phyloP scores from a whole-genome alignment of 1,140 invertebrate genomes.

The Tetraneura akinire region DNA sequence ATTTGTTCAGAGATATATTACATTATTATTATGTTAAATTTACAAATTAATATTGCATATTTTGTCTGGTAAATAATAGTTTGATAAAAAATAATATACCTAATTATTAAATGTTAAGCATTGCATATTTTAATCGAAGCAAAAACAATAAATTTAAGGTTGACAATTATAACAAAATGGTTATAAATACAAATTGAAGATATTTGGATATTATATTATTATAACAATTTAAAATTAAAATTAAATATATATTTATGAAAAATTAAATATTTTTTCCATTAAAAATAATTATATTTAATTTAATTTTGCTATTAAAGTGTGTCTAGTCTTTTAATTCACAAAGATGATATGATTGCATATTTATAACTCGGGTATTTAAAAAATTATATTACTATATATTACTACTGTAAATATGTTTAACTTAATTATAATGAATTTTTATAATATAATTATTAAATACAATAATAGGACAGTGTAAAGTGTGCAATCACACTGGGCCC shows the following conservation, averaged over 20 bases:
- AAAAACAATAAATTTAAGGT: neutral
- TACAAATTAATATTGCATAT: neutral
- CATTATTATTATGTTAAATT: neutral
- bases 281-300: conserved; percentile 18
- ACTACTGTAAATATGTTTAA: neutral
- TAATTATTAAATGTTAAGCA: conserved; percentile 8
- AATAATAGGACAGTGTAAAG: too few relatives aligned
- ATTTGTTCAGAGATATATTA: neutral
- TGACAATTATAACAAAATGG: neutral
- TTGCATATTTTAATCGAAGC: neutral
- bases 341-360: conserved; percentile 45
- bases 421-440: too few relatives aligned
- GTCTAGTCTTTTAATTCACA: conserved; percentile 45
- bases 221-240: neutral
- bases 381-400: neutral
- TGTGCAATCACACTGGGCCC: too few relatives aligned
- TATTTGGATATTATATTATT: neutral
- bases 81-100: neutral
- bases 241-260: neutral
- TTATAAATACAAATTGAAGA: neutral
- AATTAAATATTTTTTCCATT: conserved; percentile 1
- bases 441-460: too few relatives aligned
- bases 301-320: conserved; percentile 27
- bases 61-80: conserved; percentile 7
- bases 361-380: too few relatives aligned